Conservation (phyloP, 1,140 invertebrate species). For the Anoplolepis gracilipes region DNA sequence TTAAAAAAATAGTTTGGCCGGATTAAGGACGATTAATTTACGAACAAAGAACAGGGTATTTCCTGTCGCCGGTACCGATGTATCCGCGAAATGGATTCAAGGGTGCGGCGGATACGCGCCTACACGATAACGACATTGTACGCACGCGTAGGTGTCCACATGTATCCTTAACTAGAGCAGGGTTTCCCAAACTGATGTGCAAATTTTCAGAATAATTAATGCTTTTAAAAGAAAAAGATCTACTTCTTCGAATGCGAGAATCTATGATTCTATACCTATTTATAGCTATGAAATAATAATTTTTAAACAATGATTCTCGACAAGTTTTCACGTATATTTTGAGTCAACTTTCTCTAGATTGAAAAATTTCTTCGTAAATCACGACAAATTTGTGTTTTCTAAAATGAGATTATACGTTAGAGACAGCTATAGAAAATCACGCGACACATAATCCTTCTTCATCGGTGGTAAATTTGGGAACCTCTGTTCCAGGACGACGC, state of each 20-base stretch:
- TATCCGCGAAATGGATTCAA: conserved; percentile 19
- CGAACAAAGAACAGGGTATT: neutral
- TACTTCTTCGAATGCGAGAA: neutral
- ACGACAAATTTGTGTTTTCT: neutral
- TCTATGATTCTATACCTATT: neutral
- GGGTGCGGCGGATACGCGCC: conserved; percentile 38
- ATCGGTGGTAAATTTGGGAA: neutral
- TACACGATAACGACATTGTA: conserved; percentile 7
- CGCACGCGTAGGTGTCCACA: conserved; percentile 27
- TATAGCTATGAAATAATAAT: neutral
- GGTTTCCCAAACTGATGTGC: neutral
- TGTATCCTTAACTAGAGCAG: neutral
- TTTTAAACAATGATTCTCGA: neutral
- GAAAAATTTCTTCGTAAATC: neutral
- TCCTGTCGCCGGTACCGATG: neutral
- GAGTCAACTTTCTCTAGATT: neutral
- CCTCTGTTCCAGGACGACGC: neutral
- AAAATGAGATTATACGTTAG: neutral
- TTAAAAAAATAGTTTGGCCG: neutral
- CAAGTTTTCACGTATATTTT: neutral
- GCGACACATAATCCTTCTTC: neutral
- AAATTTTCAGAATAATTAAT: neutral
- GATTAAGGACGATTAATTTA: neutral
- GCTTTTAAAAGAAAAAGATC: neutral
- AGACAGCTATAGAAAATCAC: neutral